Evolutionary conservation across 2,113 vertebrate species (phyloP), one percentile per base, ranked within the genome.

Genomic region (Grus americana): DNA sequence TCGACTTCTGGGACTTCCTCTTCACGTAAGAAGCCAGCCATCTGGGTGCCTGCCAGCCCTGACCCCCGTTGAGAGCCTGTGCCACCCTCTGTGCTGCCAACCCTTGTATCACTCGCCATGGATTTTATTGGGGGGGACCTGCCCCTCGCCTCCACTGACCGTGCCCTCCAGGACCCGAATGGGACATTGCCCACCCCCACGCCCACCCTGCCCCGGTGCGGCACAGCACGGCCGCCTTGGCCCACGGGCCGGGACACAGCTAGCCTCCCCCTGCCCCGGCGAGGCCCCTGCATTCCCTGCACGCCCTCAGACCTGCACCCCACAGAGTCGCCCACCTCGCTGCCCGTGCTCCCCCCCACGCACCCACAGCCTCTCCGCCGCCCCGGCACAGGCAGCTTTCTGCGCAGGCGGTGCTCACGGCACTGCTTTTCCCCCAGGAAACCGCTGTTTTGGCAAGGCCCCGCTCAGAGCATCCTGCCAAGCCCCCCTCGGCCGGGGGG

Each of bases 1-100:
- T 99, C 99, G 0, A 99, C 99, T 88, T 99, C 99, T 15, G 99
- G 98, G 65, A 99, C 99, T 78, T 99, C 99, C 90, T 99, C 99
- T 91, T 99, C 99, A 70, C 99, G 99, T 85, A 99, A 98, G 71
- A 99, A 98, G 73, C 99, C 99, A 9, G 99, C 99, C 99, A 99
- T 99, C 97, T 99, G 99, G 84, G 99, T 42, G 30, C 42, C 42
- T 67, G 42, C 65, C 42, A 67, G 65, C 42, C 30, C 44, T 67
- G 65, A 30, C 30, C 65, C 42, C 34, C 4, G 2, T 8, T 47
- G 65, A 46, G 42, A 66, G 42, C 42, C 63, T 46, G 63, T 15
- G 6, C 42, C 63, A 66, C 29, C 30, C 63, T 44, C 20, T 22
- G 42, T 66, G 63, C 42, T 23, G 40, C 5, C 1, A 66, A 15